Base-by-base conservation (phyloP, 2,113 vertebrate species). In the Phodopus roborovskii region DNA sequence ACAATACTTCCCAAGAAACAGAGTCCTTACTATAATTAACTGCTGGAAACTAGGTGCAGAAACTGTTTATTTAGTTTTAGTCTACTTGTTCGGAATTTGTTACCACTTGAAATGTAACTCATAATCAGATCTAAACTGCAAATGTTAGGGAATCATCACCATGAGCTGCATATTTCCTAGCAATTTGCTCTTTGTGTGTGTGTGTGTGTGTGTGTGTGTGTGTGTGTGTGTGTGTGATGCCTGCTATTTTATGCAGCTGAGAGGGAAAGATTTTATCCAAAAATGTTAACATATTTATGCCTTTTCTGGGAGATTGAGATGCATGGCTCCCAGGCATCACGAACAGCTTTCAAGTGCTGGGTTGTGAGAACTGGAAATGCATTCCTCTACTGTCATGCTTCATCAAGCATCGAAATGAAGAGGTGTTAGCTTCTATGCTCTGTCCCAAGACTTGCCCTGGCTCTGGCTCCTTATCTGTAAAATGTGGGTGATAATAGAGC, bases 1-100 rank as follows among this genome's bases (percentile, higher is more conserved):
- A 98, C 91, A 98, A 97, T 95, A 95, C 70, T 97, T 98, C 92
- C 97, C 88, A 84, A 92, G 62, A 95, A 64, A 92, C 91, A 56
- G 85, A 12, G 88, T 94, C 94, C 60, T 64, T 77, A 96, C 95
- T 96, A 97, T 97, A 98, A 96, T 98, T 98, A 98, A 98, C 92
- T 97, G 88, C 92, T 94, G 94, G 1, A 86, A 94, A 92, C 75
- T 90, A 94, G 95, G 90, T 13, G n/a, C 17, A 88, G 82, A 66
- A 97, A 97, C 91, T 97, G 94, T 66, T 85, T 91, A 62, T 96
- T 98, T 97, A 92, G 78, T 97, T 97, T 91, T 77, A 94, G 86
- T 88, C 64, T 95, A 96, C 92, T 95, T 90, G 94, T 92, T 98
- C 96, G 94, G 97, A 85, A 95, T 96, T 94, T 97, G 91, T 98